Conservation (phyloP, 2,113 vertebrate species). For the Colinus virginianus region DNA sequence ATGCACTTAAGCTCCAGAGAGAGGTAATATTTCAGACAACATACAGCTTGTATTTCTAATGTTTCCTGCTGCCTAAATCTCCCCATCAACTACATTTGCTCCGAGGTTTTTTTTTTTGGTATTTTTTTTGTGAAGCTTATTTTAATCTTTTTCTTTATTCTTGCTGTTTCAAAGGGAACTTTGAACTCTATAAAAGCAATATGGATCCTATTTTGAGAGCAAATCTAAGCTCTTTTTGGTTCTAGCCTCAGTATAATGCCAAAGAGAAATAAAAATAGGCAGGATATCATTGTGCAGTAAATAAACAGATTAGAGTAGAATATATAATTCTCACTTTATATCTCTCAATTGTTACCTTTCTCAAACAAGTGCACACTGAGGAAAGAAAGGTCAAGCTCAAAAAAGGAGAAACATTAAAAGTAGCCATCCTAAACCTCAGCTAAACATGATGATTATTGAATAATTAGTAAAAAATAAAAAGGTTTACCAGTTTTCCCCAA, state of each 20-base stretch:
- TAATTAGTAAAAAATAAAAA: rapidly evolving
- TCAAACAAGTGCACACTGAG: not conserved
- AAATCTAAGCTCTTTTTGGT: constrained; percentile 20
- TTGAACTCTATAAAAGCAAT: constrained; percentile 50
- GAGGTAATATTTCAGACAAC: constrained; percentile 63
- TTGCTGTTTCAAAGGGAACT: constrained; percentile 36
- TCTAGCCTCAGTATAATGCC: not conserved
- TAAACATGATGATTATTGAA: not conserved
- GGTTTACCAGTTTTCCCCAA: not conserved
- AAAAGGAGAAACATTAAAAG: not conserved
- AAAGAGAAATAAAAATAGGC: constrained; percentile 10
- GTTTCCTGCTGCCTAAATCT: constrained; percentile 58
- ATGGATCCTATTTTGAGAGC: constrained; percentile 51
- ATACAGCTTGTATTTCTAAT: constrained; percentile 47
- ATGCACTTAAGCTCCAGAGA: constrained; percentile 56
- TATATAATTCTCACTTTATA: not conserved
- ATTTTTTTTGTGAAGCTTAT: constrained; percentile 31
- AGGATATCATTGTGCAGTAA: not conserved
- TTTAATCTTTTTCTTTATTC: constrained; percentile 51
- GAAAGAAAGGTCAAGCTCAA: not conserved
- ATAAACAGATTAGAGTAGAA: not conserved
- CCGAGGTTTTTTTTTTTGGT: not conserved
- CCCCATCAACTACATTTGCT: constrained; percentile 28
- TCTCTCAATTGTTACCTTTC: not conserved
- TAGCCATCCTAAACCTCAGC: not conserved